Conservation (phyloP, 1,140 invertebrate species). For the Neocloeon triangulifer region DNA sequence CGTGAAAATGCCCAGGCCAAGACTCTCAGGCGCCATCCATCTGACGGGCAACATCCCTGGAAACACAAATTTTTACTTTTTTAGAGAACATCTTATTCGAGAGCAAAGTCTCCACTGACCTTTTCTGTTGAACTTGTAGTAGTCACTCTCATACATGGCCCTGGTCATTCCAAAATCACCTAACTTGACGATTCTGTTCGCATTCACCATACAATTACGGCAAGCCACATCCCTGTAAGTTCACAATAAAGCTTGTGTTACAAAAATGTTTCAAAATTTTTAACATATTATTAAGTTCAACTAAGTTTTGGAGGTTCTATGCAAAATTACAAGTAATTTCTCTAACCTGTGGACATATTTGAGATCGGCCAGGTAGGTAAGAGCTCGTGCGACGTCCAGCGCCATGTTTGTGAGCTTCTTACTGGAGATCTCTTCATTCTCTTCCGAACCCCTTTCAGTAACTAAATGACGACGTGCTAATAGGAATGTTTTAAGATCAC, state of each 20-base stretch:
- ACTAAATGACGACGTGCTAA: conserved; percentile 62
- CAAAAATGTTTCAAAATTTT: conserved; percentile 1
- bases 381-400: conserved; percentile 60
- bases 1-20: conserved; percentile 61
- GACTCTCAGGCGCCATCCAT: conserved; percentile 80
- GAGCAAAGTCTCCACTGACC: conserved; percentile 20
- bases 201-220: conserved; percentile 72
- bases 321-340: background rate
- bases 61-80: too few species aligned
- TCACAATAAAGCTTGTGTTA: too few species aligned
- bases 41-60: conserved; percentile 62
- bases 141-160: conserved; percentile 68
- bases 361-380: conserved; percentile 53
- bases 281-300: background rate
- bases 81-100: background rate
- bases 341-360: conserved; percentile 55
- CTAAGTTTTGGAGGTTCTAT: conserved; percentile 2
- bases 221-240: conserved; percentile 52
- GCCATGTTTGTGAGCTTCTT: conserved; percentile 65
- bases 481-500: conserved; percentile 70
- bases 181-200: conserved; percentile 58
- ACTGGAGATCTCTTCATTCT: conserved; percentile 49
- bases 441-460: conserved; percentile 38
- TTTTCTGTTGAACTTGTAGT: conserved; percentile 65
- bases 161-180: conserved; percentile 87